Evolutionary conservation across 2,113 vertebrate genomes (phyloP), one percentile per base, ranked within the genome.

Genomic region (Trichechus manatus): DNA sequence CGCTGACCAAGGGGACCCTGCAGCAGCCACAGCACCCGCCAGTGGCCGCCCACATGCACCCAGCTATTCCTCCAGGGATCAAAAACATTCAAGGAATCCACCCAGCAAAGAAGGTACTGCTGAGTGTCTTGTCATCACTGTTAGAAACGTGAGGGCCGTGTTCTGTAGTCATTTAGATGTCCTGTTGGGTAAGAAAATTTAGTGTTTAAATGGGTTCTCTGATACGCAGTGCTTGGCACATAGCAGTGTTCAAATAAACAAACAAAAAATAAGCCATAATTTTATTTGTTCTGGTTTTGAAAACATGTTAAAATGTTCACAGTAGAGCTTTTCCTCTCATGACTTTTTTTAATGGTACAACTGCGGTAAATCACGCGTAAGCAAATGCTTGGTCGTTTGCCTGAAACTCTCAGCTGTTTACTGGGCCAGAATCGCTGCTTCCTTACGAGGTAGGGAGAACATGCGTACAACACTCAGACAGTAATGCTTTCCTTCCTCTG

Each of bases 51-150:
- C 98, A 98, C 93, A 75, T 98, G 91, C 98, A 98, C 95, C 91
- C 98, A 23, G 50, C 98, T 50, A 90, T 98, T 95, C 98, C 99
- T 61, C 99, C 99, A 94, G 98, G 98, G 93, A 98, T 99, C 97
- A 99, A 98, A 98, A 99, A 98, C 92, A 98, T 98, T 98, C 97
- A 98, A 89, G 99, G 98, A 97, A 98, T 99, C 97, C 98, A 99
- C 77, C 98, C 98, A 4, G 98, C 98, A 85, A 99, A 99, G 98
- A 99, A 99, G 99, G 98, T 99, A 98, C 95, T 91, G 92, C 95
- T 29, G 27, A 9, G 66, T 13, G 22, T 50, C 86, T 3, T 3
- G 22, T 19, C 15, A 17, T 10, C 2, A 1, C 61, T 39, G 3
- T 13, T 27, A 13, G 91, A 53, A n/a, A 9, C 3, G 8, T 27